Conservation (phyloP, 2,797 vertebrate species). For the Periophthalmus magnuspinnatus region DNA sequence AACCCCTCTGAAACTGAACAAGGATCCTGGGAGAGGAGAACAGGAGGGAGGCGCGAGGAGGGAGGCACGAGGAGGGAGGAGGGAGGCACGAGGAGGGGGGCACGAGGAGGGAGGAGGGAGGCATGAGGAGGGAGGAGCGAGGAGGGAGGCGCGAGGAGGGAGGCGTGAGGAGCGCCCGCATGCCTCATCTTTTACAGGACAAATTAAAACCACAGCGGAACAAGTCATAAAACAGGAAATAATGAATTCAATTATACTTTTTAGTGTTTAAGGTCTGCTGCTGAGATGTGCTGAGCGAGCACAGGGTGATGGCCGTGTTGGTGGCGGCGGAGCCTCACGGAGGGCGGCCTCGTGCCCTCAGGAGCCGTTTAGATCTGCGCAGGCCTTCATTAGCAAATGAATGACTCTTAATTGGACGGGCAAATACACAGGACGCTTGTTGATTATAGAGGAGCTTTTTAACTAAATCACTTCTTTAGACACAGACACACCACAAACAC, state of each 20-base stretch:
- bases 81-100: too few relatives aligned
- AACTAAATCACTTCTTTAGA: slow-evolving; percentile 43
- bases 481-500: slow-evolving; percentile 52
- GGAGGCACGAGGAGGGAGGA: too few relatives aligned
- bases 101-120: too few relatives aligned
- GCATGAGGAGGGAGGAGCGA: too few relatives aligned
- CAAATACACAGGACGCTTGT: slow-evolving; percentile 79
- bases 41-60: too few relatives aligned
- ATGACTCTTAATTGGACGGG: slow-evolving; percentile 80
- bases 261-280: slow-evolving; percentile 76
- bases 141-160: too few relatives aligned
- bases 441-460: slow-evolving; percentile 69
- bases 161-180: slow-evolving; percentile 69
- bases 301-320: slow-evolving; percentile 66
- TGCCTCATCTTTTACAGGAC: slow-evolving; percentile 79
- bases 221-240: slow-evolving; percentile 82
- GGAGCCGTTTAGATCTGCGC: slow-evolving; percentile 76
- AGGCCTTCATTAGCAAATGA: slow-evolving; percentile 80
- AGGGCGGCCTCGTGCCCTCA: slow-evolving; percentile 67
- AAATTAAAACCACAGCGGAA: slow-evolving; percentile 81
- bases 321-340: slow-evolving; percentile 69
- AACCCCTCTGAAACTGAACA: slow-evolving; percentile 63
- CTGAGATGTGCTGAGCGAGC: slow-evolving; percentile 79
- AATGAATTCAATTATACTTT: slow-evolving; percentile 85
- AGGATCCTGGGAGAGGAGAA: slow-evolving; percentile 63